Conservation (phyloP, 2,888 invertebrate genomes). For the Hypolimnas misippus region DNA sequence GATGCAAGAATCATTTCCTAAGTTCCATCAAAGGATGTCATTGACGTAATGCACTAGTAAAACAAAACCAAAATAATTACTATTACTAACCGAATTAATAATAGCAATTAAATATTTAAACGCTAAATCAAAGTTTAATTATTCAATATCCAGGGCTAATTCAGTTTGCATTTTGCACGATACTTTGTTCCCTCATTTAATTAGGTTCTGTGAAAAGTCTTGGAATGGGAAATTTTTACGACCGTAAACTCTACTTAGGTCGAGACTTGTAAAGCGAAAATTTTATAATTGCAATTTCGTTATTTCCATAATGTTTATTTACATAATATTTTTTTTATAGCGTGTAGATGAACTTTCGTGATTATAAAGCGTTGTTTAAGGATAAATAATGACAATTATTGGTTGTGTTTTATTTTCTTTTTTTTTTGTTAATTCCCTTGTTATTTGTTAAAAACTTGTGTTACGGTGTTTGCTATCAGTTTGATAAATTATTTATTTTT, state of each 20-base stretch:
- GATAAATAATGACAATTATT: not conserved
- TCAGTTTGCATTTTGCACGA: constrained; percentile 70
- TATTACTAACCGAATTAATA: not conserved
- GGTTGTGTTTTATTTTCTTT: no score
- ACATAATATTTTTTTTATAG: no score
- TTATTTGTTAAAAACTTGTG: no score
- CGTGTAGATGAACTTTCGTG: not conserved
- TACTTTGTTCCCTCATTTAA: constrained; percentile 67
- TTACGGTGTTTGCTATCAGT: no score
- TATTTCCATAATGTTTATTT: constrained; percentile 17
- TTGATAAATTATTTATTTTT: no score
- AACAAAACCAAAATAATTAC: not conserved
- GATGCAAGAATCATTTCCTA: no score
- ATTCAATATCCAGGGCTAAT: not conserved
- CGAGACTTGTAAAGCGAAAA: constrained; percentile 12
- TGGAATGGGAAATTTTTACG: constrained; percentile 37
- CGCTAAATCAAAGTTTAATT: not conserved
- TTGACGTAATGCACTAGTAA: not conserved
- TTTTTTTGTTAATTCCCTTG: no score
- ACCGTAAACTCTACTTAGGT: constrained; percentile 10
- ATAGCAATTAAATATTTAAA: not conserved
- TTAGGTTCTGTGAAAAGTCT: constrained; percentile 65
- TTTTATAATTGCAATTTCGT: constrained; percentile 22
- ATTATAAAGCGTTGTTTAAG: not conserved
- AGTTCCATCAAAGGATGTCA: not conserved